Conservation (phyloP, 2,888 invertebrate species). For the Villa cingulata region DNA sequence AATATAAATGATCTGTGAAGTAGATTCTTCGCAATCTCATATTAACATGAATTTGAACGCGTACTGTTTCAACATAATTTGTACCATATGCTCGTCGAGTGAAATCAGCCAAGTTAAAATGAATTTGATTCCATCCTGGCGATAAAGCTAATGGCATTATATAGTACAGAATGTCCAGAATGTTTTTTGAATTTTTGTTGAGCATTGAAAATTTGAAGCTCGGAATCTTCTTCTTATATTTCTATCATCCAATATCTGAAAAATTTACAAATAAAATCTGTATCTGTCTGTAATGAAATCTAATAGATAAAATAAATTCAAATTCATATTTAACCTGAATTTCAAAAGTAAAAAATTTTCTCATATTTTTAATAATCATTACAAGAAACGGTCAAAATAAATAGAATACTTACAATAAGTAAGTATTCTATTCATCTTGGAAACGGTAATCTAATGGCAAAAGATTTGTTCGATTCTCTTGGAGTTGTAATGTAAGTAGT, state of each 20-base stretch:
- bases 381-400: too few relatives aligned
- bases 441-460: conserved; percentile 89
- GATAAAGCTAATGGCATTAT: conserved; percentile 81
- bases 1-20: conserved; percentile 80
- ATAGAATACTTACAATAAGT: too few relatives aligned
- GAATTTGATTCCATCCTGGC: conserved; percentile 70
- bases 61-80: conserved; percentile 78
- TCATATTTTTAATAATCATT: conserved; percentile 93
- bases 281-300: too few relatives aligned
- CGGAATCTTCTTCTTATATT: conserved; percentile 85
- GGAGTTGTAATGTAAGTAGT: conserved; percentile 92
- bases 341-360: conserved; percentile 98
- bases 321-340: conserved; percentile 36
- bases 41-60: conserved; percentile 94
- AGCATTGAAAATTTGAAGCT: conserved; percentile 94
- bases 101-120: conserved; percentile 95
- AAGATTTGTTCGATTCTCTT: conserved; percentile 68
- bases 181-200: conserved; percentile 78
- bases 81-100: conserved; percentile 92
- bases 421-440: too few relatives aligned
- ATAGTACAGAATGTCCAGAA: conserved; percentile 95
- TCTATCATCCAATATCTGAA: conserved; percentile 72
- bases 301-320: neutral
- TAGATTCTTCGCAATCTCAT: conserved; percentile 87
- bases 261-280: neutral